Evolutionary conservation across 2,888 invertebrate species (phyloP), one percentile per base, ranked within the genome.

Genomic region (Lissocephala sabroskyi): DNA sequence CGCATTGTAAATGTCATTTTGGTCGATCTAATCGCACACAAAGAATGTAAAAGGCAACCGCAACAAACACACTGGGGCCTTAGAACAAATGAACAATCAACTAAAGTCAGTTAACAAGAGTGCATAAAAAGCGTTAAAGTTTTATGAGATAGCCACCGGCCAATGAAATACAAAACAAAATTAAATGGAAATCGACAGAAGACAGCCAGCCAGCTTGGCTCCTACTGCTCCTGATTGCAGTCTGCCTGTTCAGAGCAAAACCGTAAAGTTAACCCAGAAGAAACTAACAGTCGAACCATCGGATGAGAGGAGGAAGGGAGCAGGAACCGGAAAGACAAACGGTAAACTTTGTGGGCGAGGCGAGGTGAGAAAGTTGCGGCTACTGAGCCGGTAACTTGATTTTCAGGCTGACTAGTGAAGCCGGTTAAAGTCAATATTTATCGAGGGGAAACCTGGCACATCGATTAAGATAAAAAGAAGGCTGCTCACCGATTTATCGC

Each of bases 401-500:
- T 70, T 76, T 68, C 65, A 67, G 68, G 68, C 53, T 64, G 59
- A 73, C 62, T 76, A 57, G 49, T 52, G 49, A 29, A 23, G 39
- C 23, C 45, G 44, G 45, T n/a, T 47, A 45, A 40, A 37, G 54
- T 59, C 62, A 70, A 79, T 62, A 59, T 65, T 68, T 68, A 19
- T 47, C 45, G 51, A 53, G 56, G 49, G 56, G 64, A 64, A 55
- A 68, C 59, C 57, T 56, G 57, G 52, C 65, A 64, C 60, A 64
- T 58, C 53, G 16, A 49, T 40, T 40, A 35, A 35, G 23, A 11
- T 17, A 23, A 40, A 32, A 5, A 39, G 23, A 30, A n/a, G 13
- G 16, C 41, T 26, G 67, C 83, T 82, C 83, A 95, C 95, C 86
- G 93, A 93, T 87, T 94, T 94, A 86, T 94, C 94, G 41, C 94